Conservation (phyloP, 1,140 invertebrate genomes). For the Pygmarrhopalites habei region DNA sequence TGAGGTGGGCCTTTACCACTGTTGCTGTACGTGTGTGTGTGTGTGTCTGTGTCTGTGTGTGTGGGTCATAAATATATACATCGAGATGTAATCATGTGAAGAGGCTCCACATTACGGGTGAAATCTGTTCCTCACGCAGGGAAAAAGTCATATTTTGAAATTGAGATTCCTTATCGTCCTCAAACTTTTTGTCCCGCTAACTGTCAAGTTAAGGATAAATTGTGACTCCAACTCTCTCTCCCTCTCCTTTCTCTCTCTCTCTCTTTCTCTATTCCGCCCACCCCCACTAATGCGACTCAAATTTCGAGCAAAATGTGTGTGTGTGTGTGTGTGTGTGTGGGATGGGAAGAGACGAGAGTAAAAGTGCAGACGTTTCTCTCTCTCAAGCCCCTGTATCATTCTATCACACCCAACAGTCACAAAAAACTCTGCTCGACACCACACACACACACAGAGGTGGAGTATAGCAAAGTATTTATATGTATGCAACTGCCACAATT, state of each 20-base stretch:
- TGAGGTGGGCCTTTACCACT: too few relatives aligned
- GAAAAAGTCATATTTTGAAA: conserved; percentile 39
- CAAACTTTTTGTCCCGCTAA: conserved; percentile 40
- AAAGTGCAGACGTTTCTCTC: conserved; percentile 26
- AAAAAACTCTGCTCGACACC: neutral
- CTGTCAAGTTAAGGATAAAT: conserved; percentile 40
- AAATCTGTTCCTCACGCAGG: conserved; percentile 38
- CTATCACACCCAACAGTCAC: neutral
- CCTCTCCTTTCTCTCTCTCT: neutral
- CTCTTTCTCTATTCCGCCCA: neutral
- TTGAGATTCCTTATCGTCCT: conserved; percentile 38
- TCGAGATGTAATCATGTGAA: conserved; percentile 39
- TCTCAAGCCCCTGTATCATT: conserved; percentile 4
- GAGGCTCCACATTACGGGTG: conserved; percentile 26
- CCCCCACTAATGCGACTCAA: conserved; percentile 26
- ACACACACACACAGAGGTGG: too few relatives aligned
- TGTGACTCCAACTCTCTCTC: conserved; percentile 24
- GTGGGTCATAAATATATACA: conserved; percentile 20
- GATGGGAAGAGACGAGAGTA: too few relatives aligned
- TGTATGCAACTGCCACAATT: too few relatives aligned
- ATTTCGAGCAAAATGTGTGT: conserved; percentile 23
- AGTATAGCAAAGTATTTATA: too few relatives aligned
- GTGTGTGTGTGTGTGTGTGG: too few relatives aligned
- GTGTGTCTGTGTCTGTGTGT: neutral
- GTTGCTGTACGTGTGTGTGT: too few relatives aligned